Evolutionary conservation across 2,797 vertebrate species (phyloP).

Genomic region (Phoxinus dragarum): DNA sequence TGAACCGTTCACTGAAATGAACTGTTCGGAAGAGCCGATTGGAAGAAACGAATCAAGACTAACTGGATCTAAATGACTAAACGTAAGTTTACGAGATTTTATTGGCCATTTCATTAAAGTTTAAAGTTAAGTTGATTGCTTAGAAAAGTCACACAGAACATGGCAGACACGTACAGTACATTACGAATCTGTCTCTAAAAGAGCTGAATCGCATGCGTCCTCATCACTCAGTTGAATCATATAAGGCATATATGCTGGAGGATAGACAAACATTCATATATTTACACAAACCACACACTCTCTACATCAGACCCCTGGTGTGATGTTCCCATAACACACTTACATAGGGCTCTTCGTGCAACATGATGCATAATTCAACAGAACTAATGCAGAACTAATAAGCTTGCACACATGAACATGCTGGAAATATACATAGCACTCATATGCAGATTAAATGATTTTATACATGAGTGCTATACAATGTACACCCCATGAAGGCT

Average conservation of each 20-base stretch:
- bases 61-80: neutral
- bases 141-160: neutral
- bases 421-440: neutral
- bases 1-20: neutral
- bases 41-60: neutral
- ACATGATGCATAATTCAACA: constrained; percentile 27
- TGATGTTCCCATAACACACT: constrained; percentile 18
- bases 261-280: constrained; percentile 6
- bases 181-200: neutral
- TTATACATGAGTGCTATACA: neutral
- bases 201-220: neutral
- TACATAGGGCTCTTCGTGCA: constrained; percentile 4
- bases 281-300: constrained; percentile 19
- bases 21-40: neutral
- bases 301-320: constrained; percentile 34
- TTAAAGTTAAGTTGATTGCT: neutral
- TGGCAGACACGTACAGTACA: neutral
- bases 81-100: neutral
- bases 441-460: constrained; percentile 11
- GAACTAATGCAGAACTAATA: constrained; percentile 35
- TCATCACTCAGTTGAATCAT: neutral
- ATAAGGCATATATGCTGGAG: constrained; percentile 9
- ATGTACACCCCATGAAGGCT: neutral
- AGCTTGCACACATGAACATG: neutral
- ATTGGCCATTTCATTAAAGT: neutral